A percentile compares a stretch with the other conserved stretches of the same genome.
phyloP scores from a whole-genome alignment of 1,140 invertebrate species.

The Dolichoris vasculosae region DNA sequence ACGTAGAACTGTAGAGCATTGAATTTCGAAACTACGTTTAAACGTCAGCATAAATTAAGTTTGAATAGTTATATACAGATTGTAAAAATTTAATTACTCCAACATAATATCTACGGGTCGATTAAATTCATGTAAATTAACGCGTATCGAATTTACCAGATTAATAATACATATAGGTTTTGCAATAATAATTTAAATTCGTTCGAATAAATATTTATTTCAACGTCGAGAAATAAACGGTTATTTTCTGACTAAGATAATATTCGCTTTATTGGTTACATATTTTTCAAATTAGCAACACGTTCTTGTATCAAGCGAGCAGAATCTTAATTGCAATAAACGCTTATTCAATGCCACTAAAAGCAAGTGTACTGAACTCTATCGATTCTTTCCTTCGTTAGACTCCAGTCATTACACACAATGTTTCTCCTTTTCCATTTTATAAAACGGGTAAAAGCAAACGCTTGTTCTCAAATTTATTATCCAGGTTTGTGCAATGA shows the following conservation, averaged over 20 bases:
- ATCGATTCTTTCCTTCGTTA: neutral
- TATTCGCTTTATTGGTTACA: neutral
- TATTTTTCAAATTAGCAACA: neutral
- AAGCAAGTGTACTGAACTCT: neutral
- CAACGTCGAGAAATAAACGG: neutral
- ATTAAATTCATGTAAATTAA: neutral
- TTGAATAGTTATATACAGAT: conserved; percentile 7
- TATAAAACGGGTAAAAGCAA: neutral
- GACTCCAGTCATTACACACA: too few relatives aligned
- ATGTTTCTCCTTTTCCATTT: too few relatives aligned
- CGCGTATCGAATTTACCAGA: neutral
- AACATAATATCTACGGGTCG: neutral
- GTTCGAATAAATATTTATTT: neutral
- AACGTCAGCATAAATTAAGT: conserved; percentile 40
- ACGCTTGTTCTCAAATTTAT: neutral
- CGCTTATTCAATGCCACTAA: neutral
- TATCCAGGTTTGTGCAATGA: neutral
- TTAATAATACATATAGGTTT: neutral
- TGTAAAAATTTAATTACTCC: conserved; percentile 14
- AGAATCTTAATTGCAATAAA: neutral
- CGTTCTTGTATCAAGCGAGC: neutral
- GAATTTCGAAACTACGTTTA: conserved; percentile 40
- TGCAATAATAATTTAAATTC: neutral
- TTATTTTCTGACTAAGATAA: neutral
- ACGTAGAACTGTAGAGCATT: conserved; percentile 13